Conservation (phyloP, 2,797 vertebrate species). For the Pangasius larnaudii region DNA sequence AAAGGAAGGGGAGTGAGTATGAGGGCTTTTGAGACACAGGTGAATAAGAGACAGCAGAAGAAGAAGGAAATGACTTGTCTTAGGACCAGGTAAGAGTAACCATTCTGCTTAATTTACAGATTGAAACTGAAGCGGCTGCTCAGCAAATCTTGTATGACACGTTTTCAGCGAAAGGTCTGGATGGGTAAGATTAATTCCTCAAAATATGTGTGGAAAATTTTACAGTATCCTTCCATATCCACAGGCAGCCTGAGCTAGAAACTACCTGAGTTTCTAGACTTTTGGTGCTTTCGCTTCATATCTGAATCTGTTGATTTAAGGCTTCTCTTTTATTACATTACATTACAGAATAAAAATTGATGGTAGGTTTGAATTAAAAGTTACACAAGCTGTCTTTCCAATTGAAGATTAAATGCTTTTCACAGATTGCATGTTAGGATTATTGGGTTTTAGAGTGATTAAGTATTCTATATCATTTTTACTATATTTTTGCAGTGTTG, state of each 20-base stretch:
- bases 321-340: not conserved
- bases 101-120: slow-evolving; percentile 97
- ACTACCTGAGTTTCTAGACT: not conserved
- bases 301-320: not conserved
- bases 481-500: not conserved
- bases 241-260: not conserved
- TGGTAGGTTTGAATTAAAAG: not conserved
- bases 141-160: slow-evolving; percentile 90
- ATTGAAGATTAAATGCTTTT: not conserved
- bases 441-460: not conserved
- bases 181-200: slow-evolving; percentile 88
- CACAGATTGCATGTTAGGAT: not conserved
- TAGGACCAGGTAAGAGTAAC: slow-evolving; percentile 93
- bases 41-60: slow-evolving; percentile 85
- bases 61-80: slow-evolving; percentile 75
- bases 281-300: not conserved
- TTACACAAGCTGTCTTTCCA: not conserved
- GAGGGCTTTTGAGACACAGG: slow-evolving; percentile 79
- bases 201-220: slow-evolving; percentile 64
- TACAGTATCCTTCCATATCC: slow-evolving; percentile 34
- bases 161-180: slow-evolving; percentile 90
- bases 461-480: not conserved
- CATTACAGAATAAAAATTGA: not conserved
- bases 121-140: slow-evolving; percentile 85
- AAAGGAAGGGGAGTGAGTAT: slow-evolving; percentile 94